These are phyloP conservation scores for Thymallus thymallus DNA, from an alignment of 2,113 vertebrate genomes.

Conservation along the genomic window DNA sequence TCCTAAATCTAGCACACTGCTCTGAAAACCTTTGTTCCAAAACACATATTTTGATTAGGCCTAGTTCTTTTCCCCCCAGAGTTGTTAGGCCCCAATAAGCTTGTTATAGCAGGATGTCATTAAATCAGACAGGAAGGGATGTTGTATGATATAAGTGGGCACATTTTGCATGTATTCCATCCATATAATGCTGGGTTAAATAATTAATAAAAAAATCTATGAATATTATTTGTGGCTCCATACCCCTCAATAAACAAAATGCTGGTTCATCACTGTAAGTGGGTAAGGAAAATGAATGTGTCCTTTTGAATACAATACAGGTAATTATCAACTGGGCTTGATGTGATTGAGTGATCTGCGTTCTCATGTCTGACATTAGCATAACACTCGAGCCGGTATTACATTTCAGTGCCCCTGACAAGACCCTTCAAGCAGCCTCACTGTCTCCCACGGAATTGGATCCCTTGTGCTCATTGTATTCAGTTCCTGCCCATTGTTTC, in stretches of 20 bases:
- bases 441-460: constrained; percentile 16
- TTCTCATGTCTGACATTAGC: constrained; percentile 54
- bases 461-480: constrained; percentile 30
- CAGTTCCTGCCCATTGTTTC: constrained; percentile 46
- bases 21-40: too few relatives aligned
- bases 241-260: constrained; percentile 58
- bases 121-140: constrained; percentile 16
- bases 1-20: too few relatives aligned
- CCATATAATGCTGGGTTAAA: constrained; percentile 54
- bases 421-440: constrained; percentile 54
- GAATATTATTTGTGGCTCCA: constrained; percentile 60
- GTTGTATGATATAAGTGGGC: constrained; percentile 57
- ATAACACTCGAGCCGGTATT: constrained; percentile 43
- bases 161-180: constrained; percentile 56
- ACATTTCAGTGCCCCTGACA: constrained; percentile 56
- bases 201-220: constrained; percentile 62
- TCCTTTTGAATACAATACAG: constrained; percentile 58
- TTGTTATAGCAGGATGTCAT: too few relatives aligned
- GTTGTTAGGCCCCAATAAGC: too few relatives aligned
- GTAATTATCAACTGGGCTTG: constrained; percentile 46
- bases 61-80: too few relatives aligned
- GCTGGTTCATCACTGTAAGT: constrained; percentile 39
- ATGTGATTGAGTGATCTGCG: constrained; percentile 48
- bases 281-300: constrained; percentile 31
- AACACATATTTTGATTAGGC: too few relatives aligned